Base-by-base conservation (phyloP, 2,113 vertebrate genomes). In the Gadus chalcogrammus region DNA sequence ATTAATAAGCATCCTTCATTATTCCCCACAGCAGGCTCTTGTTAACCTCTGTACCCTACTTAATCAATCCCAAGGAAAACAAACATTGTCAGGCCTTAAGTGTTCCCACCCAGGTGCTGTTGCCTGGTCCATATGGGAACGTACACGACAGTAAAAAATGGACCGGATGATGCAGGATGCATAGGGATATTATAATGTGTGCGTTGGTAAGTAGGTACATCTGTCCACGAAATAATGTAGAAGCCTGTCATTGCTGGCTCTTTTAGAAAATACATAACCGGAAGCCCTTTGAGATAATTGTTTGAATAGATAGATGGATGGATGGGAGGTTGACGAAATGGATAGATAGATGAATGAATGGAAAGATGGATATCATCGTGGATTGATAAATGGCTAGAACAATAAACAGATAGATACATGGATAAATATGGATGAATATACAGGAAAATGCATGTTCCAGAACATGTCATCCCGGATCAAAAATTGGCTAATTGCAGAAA, bases 1-100 rank as follows among this genome's bases (percentile, higher is more conserved):
- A 88, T 88, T 86, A 85, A 88, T 89, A 89, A 82, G 80, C 74
- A 83, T 80, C 78, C 79, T 85, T 80, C 69, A 83, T 85, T 77
- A 85, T 84, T 84, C 74, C 78, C 82, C 71, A 22, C 69, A 70
- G 75, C 78, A 79, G 74, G 76, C 81, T 76, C 86, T 85, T 77
- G 82, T 90, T 89, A 86, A 89, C 85, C 81, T 87, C 67, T 85
- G 83, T 71, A 74, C 73, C 62, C 15, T 72, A 65, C 38, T 68
- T 70, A 78, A 88, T 87, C 81, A 77, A 73, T 84, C 75, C 64
- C 68, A 20, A 77, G 61, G 55, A 79, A 74, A 79, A 80, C 67
- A 71, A 80, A 70, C 52, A 53, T 38, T 77, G 70, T 69, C 65
- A 67, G 42, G 17, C 63, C 65, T 74, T 67, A 48, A 60, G 63